Evolutionary conservation across 2,797 vertebrate species (phyloP).

Genomic region (Crypturellus tataupa): DNA sequence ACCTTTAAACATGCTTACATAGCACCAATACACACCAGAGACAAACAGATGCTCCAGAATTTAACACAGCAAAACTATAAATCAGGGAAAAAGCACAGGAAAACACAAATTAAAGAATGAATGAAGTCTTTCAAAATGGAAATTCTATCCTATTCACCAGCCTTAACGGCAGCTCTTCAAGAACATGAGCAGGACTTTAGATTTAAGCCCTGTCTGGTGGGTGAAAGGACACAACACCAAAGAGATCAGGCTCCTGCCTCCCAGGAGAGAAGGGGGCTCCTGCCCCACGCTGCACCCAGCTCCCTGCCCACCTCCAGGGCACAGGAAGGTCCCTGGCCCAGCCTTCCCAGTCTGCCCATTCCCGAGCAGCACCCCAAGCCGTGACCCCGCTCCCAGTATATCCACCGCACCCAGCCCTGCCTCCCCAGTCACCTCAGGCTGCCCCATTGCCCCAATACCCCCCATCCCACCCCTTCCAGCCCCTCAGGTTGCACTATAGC

Average conservation of each 20-base stretch:
- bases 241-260: accelerated
- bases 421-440: background rate
- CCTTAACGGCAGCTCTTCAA: background rate
- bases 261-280: too few species aligned
- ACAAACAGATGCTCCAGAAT: background rate
- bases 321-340: too few species aligned
- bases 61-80: background rate
- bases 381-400: too few species aligned
- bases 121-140: background rate
- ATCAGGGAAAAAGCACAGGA: background rate
- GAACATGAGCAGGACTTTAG: accelerated
- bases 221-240: background rate
- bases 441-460: too few species aligned
- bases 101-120: background rate
- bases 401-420: background rate
- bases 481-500: too few species aligned
- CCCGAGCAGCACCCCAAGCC: too few species aligned
- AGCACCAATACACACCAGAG: too few species aligned
- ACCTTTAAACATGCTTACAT: background rate
- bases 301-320: background rate
- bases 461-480: too few species aligned
- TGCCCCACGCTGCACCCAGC: too few species aligned
- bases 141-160: background rate
- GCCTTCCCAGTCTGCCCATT: background rate
- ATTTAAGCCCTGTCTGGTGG: background rate